Evolutionary conservation across 1,140 invertebrate genomes (phyloP).

Genomic region (Hyphantria cunea): DNA sequence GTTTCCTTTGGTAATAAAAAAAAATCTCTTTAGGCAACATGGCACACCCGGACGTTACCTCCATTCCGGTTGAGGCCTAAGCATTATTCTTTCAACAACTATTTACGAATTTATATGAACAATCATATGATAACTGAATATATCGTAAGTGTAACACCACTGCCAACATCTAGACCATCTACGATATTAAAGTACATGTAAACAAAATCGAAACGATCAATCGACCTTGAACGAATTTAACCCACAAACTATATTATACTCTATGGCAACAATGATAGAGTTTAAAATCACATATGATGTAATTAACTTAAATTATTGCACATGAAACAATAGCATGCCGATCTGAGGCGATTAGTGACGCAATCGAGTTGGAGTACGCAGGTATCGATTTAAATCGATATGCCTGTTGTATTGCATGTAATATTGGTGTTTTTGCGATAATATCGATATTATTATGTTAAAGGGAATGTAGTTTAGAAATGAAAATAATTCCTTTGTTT

Average conservation of each 20-base stretch:
- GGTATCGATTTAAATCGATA: conserved; percentile 30
- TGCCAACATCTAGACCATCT: not conserved
- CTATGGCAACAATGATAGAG: conserved; percentile 16
- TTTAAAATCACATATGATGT: conserved; percentile 18
- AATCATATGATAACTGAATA: no score
- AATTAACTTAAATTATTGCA: conserved; percentile 13
- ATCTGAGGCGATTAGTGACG: conserved; percentile 33
- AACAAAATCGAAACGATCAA: conserved; percentile 33
- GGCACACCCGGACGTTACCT: no score
- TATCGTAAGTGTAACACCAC: not conserved
- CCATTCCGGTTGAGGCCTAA: no score
- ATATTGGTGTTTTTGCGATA: conserved; percentile 3
- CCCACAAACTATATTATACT: conserved; percentile 12
- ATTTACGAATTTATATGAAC: no score
- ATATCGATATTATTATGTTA: conserved; percentile 16
- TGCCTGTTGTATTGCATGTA: conserved; percentile 21
- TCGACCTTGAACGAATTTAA: conserved; percentile 29
- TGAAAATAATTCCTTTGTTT: not conserved
- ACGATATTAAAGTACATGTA: conserved; percentile 15
- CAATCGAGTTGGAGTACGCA: conserved; percentile 12
- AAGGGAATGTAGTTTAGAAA: conserved; percentile 9
- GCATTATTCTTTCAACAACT: no score
- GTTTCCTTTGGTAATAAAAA: no score
- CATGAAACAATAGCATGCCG: conserved; percentile 30
- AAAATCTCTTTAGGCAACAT: no score